Evolutionary conservation across 2,888 invertebrate genomes (phyloP), one percentile per base, ranked within the genome.

Genomic region (Branchinecta sandiegonensis): DNA sequence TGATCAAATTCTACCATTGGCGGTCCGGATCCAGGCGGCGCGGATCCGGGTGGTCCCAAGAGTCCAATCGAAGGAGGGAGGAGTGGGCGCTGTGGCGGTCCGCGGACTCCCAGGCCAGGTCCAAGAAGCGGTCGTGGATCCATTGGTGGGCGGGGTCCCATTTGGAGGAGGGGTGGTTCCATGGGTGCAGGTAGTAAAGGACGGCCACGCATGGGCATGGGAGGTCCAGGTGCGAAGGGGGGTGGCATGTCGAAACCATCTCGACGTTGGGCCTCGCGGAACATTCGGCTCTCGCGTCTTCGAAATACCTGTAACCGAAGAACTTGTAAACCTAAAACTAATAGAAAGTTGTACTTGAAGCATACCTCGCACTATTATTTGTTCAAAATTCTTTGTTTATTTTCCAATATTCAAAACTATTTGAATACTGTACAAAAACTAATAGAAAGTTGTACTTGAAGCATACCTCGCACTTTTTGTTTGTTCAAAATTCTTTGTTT

Each of bases 281-380:
- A 78, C 76, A 90, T 90, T 69, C 82, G 81, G 68, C 84, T 86
- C 76, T 91, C 90, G 73, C 87, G 88, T 72, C 90, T 83, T 73
- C 87, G 85, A 71, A 89, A 80, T 2, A 90, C 86, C 75, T 75
- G 67, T 4, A 37, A 37, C 37, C 37, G 37, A 37, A 6, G 6
- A 5, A 37, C 37, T 6, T 37, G 37, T 37, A 37, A 37, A 37
- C 37, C 37, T 6, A 37, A 2, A 37, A 4, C 37, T 37, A 37
- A 37, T 5, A 37, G 37, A 37, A 37, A 5, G 37, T 37, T 23
- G 23, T 2, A 3, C 23, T 23, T 23, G 23, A 23, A 23, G 23
- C 23, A 2, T 23, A 23, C 23, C 23, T 23, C 23, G 23, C 23
- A 23, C 23, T 23, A 23, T 23, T n/a, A n/a, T n/a, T n/a, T n/a